These are phyloP conservation scores for Neodiprion pinetum DNA, from an alignment of 1,140 invertebrate species.

Conservation along the genomic window DNA sequence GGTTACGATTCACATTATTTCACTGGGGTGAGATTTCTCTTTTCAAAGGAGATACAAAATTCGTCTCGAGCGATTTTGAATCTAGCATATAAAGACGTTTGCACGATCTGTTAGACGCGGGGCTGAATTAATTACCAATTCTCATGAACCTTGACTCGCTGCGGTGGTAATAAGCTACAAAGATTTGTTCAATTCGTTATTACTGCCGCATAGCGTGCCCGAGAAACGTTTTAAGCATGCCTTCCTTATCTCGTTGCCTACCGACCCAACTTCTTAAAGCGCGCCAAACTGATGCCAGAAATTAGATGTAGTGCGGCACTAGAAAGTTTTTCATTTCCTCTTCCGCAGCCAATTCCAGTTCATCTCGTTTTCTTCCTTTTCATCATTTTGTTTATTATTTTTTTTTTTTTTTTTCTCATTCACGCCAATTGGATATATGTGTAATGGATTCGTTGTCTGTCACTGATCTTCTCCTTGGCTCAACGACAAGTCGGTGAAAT, in stretches of 20 bases:
- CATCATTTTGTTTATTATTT: too few species aligned
- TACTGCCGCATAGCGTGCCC: not conserved
- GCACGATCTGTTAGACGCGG: not conserved
- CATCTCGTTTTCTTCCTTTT: not conserved
- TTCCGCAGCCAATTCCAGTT: not conserved
- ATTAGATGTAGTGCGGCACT: not conserved
- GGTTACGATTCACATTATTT: too few species aligned
- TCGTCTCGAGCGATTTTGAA: too few species aligned
- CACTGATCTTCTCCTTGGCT: not conserved
- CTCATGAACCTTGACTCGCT: slow-evolving; percentile 8
- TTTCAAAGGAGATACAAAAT: too few species aligned
- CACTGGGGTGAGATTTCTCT: too few species aligned
- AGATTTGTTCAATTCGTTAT: not conserved
- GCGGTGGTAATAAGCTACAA: not conserved
- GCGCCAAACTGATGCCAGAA: not conserved
- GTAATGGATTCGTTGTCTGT: too few species aligned
- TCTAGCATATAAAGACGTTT: not conserved
- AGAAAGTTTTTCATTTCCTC: too few species aligned
- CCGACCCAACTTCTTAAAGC: not conserved
- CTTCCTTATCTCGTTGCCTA: not conserved
- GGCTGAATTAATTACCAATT: not conserved
- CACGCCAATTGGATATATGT: not conserved
- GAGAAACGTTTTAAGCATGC: not conserved
- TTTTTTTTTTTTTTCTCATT: too few species aligned
- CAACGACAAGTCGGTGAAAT: not conserved